phyloP scores from a whole-genome alignment of 2,888 invertebrate species.

The Rotaria macrura region DNA sequence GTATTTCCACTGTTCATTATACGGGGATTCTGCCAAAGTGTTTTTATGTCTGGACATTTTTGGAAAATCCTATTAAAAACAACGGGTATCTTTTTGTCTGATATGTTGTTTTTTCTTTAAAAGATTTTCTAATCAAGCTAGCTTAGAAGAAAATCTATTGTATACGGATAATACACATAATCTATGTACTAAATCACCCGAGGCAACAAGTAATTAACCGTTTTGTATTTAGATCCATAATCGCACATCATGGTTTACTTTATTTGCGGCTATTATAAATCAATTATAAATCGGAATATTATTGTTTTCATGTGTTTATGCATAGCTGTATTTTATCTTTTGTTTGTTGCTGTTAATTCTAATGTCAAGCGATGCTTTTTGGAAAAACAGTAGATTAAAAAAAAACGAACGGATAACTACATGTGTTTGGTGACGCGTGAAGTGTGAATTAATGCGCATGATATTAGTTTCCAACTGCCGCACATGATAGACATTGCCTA shows the following conservation, averaged over 20 bases:
- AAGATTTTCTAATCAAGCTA: background rate
- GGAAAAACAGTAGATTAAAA: background rate
- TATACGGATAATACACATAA: background rate
- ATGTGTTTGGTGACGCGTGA: background rate
- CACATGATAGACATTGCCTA: background rate
- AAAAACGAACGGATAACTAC: background rate
- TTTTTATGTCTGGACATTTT: slow-evolving; percentile 5
- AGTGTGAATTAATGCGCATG: background rate
- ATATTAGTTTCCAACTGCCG: background rate
- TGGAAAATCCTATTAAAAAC: background rate
- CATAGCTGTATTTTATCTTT: background rate
- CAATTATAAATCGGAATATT: background rate
- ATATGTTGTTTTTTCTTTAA: background rate
- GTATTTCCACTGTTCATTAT: background rate
- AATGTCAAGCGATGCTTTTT: background rate
- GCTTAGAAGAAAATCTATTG: background rate
- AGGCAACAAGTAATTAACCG: background rate
- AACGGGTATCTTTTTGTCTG: background rate
- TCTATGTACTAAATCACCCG: background rate
- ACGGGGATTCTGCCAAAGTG: background rate
- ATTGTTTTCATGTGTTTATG: background rate
- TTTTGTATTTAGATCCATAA: background rate
- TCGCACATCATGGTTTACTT: background rate
- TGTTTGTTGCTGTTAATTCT: background rate
- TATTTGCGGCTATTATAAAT: background rate